These are phyloP conservation scores for Hyperoplus immaculatus DNA, from an alignment of 2,797 vertebrate genomes.

Conservation along the genomic window DNA sequence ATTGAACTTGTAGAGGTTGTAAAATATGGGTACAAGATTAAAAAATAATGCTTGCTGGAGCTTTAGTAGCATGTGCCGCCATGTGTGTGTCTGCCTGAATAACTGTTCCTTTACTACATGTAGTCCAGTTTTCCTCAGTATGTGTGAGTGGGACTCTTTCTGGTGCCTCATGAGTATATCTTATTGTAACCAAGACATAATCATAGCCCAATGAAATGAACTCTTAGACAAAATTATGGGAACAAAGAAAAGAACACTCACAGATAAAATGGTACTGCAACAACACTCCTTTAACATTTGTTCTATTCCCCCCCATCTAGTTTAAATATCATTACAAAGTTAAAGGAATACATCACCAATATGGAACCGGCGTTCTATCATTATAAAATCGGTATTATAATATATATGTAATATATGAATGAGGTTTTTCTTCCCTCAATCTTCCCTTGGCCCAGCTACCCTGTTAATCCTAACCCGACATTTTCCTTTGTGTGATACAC, in stretches of 20 bases:
- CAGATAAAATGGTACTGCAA: too few species aligned
- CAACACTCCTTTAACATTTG: too few species aligned
- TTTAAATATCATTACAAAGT: too few species aligned
- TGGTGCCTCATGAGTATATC: not conserved
- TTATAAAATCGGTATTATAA: too few species aligned
- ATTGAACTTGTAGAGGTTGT: not conserved
- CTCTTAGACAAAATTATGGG: not conserved
- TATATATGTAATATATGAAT: too few species aligned
- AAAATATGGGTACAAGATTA: slow-evolving; percentile 14
- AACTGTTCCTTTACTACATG: not conserved
- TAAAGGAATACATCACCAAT: too few species aligned
- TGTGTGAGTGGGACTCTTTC: not conserved
- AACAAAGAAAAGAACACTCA: not conserved
- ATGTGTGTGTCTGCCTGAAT: not conserved
- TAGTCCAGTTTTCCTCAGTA: not conserved
- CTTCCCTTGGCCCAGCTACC: too few species aligned
- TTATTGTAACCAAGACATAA: not conserved
- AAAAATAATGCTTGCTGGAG: not conserved
- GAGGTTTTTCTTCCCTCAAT: too few species aligned
- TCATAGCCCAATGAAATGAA: not conserved
- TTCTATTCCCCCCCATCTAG: too few species aligned
- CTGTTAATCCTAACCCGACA: too few species aligned
- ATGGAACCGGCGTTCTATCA: too few species aligned
- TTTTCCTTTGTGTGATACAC: too few species aligned
- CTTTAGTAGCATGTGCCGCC: not conserved